Percentiles rank a stretch among this genome's conserved stretches.
phyloP scores from a whole-genome alignment of 2,888 invertebrate species.

The Morpho helenor region DNA sequence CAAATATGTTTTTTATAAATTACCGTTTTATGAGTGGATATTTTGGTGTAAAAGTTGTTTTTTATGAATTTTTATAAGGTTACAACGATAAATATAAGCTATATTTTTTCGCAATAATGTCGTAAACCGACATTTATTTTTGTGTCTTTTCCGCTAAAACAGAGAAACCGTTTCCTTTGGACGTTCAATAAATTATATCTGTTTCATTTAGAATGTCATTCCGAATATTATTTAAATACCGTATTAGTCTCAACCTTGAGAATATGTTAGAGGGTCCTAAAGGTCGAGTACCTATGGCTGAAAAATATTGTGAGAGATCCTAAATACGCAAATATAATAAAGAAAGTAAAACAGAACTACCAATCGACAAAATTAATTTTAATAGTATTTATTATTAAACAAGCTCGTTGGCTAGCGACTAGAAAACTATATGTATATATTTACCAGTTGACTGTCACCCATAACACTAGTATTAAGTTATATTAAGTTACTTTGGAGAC shows the following conservation, averaged over 20 bases:
- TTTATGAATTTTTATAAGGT: constrained; percentile 9
- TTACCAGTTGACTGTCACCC: no score
- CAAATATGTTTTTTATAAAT: background rate
- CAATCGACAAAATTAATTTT: no score
- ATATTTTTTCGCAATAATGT: constrained; percentile 7
- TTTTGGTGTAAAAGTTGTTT: constrained; percentile 1
- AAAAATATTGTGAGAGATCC: no score
- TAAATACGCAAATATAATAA: background rate
- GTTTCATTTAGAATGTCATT: constrained; percentile 6
- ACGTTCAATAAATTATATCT: constrained; percentile 2
- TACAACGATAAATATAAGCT: constrained; percentile 4
- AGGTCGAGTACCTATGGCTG: background rate
- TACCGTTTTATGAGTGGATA: constrained; percentile 5
- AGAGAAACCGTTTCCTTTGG: constrained; percentile 14
- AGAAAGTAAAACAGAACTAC: no score
- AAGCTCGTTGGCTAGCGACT: no score
- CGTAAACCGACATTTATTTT: constrained; percentile 6
- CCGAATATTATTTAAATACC: background rate
- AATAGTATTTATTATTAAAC: no score
- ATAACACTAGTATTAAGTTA: no score
- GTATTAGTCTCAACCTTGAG: no score
- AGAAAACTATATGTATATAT: no score
- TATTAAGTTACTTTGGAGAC: no score
- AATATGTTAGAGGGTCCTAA: no score
- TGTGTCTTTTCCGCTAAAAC: constrained; percentile 11